Conservation (phyloP, 2,888 invertebrate species). For the Polydrusus cervinus region DNA sequence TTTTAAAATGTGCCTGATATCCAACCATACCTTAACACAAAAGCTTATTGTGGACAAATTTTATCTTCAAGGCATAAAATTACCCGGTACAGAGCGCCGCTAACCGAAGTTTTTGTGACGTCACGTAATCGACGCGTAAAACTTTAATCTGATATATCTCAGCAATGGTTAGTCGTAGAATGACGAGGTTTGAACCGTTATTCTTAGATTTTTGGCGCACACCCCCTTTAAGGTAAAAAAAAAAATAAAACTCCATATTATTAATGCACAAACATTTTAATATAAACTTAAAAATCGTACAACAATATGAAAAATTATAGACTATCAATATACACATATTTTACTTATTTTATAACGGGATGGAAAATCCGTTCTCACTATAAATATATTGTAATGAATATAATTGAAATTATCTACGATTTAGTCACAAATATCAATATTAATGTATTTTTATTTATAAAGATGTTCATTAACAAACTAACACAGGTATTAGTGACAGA, state of each 20-base stretch:
- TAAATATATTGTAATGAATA: constrained; percentile 69
- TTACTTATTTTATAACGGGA: constrained; percentile 76
- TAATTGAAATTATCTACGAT: constrained; percentile 57
- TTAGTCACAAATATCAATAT: constrained; percentile 65
- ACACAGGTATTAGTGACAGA: constrained; percentile 71
- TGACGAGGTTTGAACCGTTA: no score
- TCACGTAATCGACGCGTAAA: no score
- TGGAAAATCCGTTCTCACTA: constrained; percentile 81
- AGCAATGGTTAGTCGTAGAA: no score
- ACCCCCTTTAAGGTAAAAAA: no score
- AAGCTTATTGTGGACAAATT: no score
- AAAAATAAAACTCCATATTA: constrained; percentile 52
- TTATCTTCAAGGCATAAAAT: no score
- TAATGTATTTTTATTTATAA: constrained; percentile 62
- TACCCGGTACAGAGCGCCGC: no score
- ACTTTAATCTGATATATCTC: no score
- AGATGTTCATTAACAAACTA: constrained; percentile 69
- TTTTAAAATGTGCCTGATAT: no score
- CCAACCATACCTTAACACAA: no score
- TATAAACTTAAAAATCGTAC: constrained; percentile 91
- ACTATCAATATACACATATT: constrained; percentile 81
- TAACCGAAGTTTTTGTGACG: no score
- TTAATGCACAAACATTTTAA: constrained; percentile 89
- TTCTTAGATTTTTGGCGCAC: no score
- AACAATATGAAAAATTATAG: constrained; percentile 91